Evolutionary conservation across 2,113 vertebrate genomes (phyloP).

Genomic region (Erpornis zantholeuca): DNA sequence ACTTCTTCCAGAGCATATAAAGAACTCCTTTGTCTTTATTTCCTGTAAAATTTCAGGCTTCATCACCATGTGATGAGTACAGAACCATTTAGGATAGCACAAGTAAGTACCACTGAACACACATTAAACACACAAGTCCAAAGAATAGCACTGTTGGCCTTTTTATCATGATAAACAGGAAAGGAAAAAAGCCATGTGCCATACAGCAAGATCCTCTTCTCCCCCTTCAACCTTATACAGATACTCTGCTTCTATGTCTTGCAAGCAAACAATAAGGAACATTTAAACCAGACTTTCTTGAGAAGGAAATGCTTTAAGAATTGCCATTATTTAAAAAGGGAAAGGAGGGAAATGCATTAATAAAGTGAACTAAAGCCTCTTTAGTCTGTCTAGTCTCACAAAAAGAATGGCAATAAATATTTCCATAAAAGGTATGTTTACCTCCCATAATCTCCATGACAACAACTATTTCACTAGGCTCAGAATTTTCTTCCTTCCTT

Average conservation of each 20-base stretch:
- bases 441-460: background rate
- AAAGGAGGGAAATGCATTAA: background rate
- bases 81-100: background rate
- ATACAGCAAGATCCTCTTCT: background rate
- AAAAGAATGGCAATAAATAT: background rate
- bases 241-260: background rate
- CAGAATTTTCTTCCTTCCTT: constrained; percentile 49
- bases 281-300: background rate
- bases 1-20: background rate
- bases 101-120: background rate
- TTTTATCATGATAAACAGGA: background rate
- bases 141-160: background rate
- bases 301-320: constrained; percentile 1
- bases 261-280: background rate
- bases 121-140: background rate
- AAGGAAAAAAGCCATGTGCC: background rate
- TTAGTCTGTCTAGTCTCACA: background rate
- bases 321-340: background rate
- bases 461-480: constrained; percentile 38
- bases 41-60: background rate
- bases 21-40: background rate
- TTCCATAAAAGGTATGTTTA: constrained; percentile 23
- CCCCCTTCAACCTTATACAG: background rate
- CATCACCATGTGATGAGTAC: background rate
- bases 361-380: background rate